phyloP scores from a whole-genome alignment of 2,113 vertebrate species.

The Cyphomyrus discorhynchus region DNA sequence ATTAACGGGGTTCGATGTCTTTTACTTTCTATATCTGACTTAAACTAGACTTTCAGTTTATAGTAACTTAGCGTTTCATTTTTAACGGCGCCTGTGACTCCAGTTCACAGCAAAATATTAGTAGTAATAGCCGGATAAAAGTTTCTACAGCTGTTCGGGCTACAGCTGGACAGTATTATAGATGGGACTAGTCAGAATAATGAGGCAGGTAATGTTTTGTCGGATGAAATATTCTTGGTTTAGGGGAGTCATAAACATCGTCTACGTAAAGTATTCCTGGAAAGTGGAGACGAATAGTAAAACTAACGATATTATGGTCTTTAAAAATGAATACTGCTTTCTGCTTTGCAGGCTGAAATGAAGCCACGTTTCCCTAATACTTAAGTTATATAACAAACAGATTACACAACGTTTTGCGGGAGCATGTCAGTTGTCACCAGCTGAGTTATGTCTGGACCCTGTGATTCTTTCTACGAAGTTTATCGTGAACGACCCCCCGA shows the following conservation, averaged over 20 bases:
- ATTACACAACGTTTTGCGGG: neutral
- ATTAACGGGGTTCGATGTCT: neutral
- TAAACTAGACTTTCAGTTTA: neutral
- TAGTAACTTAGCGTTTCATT: neutral
- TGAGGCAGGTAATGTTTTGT: neutral
- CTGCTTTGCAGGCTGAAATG: neutral
- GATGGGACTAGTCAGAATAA: neutral
- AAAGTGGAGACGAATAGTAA: neutral
- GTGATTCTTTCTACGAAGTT: neutral
- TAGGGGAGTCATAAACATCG: neutral
- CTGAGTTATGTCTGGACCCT: neutral
- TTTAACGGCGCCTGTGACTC: neutral
- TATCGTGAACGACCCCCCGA: neutral
- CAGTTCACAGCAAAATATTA: neutral
- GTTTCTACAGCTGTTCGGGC: neutral
- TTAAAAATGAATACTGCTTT: neutral
- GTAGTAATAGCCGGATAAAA: neutral
- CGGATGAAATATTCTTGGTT: neutral
- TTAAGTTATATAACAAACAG: neutral
- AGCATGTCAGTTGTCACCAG: neutral
- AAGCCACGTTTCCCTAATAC: neutral
- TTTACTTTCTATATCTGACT: neutral
- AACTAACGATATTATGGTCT: neutral
- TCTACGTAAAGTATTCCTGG: neutral
- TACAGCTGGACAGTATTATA: neutral